Evolutionary conservation across 64 coral and sea anemone species (phyloP), one percentile per base, ranked within the genome.

Genomic region (Montipora capricornis): DNA sequence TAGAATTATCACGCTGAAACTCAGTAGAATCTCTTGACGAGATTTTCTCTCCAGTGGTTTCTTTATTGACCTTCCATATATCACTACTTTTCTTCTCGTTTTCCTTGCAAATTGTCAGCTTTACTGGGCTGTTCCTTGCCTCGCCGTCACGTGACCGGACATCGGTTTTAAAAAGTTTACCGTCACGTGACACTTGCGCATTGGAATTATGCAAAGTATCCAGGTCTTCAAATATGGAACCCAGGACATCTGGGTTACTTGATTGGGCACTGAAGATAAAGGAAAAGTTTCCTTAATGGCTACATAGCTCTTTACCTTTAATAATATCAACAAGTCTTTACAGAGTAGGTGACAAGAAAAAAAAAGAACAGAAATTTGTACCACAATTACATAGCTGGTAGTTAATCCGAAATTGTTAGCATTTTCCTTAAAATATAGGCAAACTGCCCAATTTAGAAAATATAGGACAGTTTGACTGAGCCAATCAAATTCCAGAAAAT

Each of bases 191-290:
- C 5, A 95, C 46, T 20, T 79, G 74, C 17, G 86, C 24, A 24
- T 66, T 74, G 19, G 59, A 6, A 74, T 81, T 93, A 44, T 92
- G 89, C 55, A 98, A 90, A 10, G 80, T 89, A 44, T 95, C 78
- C 52, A 98, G 45, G 46, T 79, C 89, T 58, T 95, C 78, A 84
- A 98, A 92, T 88, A 98, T 98, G 16, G 96, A 98, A 6, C 83
- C 83, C 62, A 98, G 78, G 13, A 98, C 89, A 58, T 98, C 96
- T 6, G 96, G 85, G 16, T 95, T 87, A 68, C 17, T 73, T 44
- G 78, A 57, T 47, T 78, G 46, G 17, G 69, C 5, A 17, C 90
- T 96, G 59, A 14, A 84, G 73, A 58, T 8, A 62, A 74, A 78
- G 4, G 49, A 19, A 29, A 14, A 60, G 7, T 24, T 74, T 17